Percentiles rank a stretch among this genome's conserved stretches.
Evolutionary conservation across 2,888 invertebrate genomes (phyloP).

Genomic region (Pollenia labialis): DNA sequence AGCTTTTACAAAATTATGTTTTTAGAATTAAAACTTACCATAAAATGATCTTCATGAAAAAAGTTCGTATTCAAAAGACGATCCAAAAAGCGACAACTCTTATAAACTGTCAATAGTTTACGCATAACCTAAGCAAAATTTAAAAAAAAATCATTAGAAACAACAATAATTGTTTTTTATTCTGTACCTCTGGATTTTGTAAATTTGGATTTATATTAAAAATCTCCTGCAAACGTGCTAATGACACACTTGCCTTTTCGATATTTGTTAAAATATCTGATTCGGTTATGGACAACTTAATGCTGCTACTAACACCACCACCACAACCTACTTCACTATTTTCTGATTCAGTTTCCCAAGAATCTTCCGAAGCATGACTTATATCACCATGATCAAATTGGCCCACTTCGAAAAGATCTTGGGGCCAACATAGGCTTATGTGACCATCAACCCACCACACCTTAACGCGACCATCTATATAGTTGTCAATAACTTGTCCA

Average conservation of each 20-base stretch:
- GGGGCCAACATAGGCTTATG: constrained; percentile 95
- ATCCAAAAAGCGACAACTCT: constrained; percentile 94
- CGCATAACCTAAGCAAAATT: constrained; percentile 87
- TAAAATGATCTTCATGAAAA: constrained; percentile 93
- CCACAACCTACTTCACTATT: constrained; percentile 81
- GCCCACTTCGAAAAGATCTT: constrained; percentile 93
- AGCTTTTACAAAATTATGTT: too few relatives aligned
- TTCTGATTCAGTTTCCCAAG: constrained; percentile 94
- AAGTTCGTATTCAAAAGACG: constrained; percentile 93
- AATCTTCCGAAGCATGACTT: constrained; percentile 88
- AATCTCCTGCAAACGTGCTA: constrained; percentile 91
- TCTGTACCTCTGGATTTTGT: constrained; percentile 88
- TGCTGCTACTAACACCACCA: constrained; percentile 78
- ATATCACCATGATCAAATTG: constrained; percentile 90
- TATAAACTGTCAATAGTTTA: constrained; percentile 91
- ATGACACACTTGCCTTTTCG: constrained; percentile 90
- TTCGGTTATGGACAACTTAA: constrained; percentile 84
- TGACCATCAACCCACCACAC: constrained; percentile 97
- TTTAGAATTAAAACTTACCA: constrained; percentile 84
- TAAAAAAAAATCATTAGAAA: constrained; percentile 2
- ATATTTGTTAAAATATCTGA: constrained; percentile 90
- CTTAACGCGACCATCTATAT: constrained; percentile 92
- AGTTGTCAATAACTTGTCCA: constrained; percentile 96
- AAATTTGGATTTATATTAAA: constrained; percentile 90
- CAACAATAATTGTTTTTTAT: neutral